Evolutionary conservation across 2,888 invertebrate genomes (phyloP).

Genomic region (Theristus sp.): DNA sequence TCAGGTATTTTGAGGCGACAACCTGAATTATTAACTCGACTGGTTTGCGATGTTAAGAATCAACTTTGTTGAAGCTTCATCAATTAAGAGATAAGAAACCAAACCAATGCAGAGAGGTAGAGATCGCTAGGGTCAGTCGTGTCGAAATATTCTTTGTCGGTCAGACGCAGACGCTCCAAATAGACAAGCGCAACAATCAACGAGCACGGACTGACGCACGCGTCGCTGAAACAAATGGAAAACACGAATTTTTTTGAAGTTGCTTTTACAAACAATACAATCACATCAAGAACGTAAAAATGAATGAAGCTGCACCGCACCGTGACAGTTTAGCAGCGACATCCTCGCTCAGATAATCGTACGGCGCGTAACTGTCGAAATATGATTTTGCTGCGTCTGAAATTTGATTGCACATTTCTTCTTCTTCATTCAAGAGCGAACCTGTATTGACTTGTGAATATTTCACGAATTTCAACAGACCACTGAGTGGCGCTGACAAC

Average conservation of each 20-base stretch:
- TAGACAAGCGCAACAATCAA: slow-evolving; percentile 79
- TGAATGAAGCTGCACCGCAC: too few relatives aligned
- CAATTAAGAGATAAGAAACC: too few relatives aligned
- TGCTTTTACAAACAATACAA: too few relatives aligned
- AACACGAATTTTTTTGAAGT: background rate
- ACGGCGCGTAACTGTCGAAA: slow-evolving; percentile 19
- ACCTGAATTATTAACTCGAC: slow-evolving; percentile 42
- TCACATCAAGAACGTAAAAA: too few relatives aligned
- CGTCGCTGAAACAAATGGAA: slow-evolving; percentile 42
- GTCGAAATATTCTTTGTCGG: slow-evolving; percentile 62
- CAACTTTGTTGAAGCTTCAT: too few relatives aligned
- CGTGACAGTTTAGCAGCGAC: slow-evolving; percentile 19
- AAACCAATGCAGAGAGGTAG: slow-evolving; percentile 80
- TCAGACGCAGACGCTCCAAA: slow-evolving; percentile 59
- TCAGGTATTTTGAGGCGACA: slow-evolving; percentile 84
- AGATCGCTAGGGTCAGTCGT: slow-evolving; percentile 69
- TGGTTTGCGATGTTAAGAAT: background rate
- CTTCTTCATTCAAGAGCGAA: background rate
- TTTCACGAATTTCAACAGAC: slow-evolving; percentile 8
- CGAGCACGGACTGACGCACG: slow-evolving; percentile 74
- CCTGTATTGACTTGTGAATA: background rate
- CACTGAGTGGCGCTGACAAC: slow-evolving; percentile 18
- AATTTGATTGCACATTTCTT: slow-evolving; percentile 5
- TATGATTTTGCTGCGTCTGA: slow-evolving; percentile 23
- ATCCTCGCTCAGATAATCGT: slow-evolving; percentile 20